Conservation (phyloP, 2,797 vertebrate genomes). For the Synaphobranchus kaupii region DNA sequence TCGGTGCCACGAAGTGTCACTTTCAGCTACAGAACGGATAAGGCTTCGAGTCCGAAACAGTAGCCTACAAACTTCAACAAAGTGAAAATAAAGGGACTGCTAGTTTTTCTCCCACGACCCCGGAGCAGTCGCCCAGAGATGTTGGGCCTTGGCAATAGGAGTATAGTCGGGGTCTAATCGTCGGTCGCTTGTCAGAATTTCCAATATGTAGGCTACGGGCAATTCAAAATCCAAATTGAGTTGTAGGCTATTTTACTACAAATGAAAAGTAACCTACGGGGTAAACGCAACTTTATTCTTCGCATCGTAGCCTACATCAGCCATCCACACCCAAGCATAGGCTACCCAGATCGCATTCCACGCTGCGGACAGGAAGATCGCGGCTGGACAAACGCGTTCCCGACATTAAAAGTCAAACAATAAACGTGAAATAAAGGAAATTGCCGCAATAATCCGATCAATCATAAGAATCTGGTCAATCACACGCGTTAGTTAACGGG, state of each 20-base stretch:
- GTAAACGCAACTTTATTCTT: background rate
- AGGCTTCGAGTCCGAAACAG: background rate
- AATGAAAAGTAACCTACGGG: background rate
- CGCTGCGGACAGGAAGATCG: conserved; percentile 5
- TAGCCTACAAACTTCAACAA: background rate
- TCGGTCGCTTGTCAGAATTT: background rate
- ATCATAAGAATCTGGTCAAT: background rate
- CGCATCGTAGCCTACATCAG: no score
- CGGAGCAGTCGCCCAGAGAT: background rate
- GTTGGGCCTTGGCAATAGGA: conserved; percentile 1
- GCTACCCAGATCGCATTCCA: conserved; percentile 13
- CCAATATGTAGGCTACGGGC: background rate
- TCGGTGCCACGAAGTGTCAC: background rate
- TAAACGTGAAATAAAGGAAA: background rate
- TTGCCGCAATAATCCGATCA: background rate
- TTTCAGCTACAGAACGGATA: background rate
- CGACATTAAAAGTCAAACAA: background rate
- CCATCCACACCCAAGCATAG: conserved; percentile 28
- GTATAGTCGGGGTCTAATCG: background rate
- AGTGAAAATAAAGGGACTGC: background rate
- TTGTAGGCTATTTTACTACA: background rate
- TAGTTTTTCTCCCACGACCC: background rate
- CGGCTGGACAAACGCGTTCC: background rate
- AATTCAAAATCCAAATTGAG: background rate
- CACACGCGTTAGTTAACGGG: background rate